A percentile compares a stretch with the other conserved stretches of the same genome.
Evolutionary conservation across 2,888 invertebrate genomes (phyloP).

Genomic region (Drosophila diplacantha): DNA sequence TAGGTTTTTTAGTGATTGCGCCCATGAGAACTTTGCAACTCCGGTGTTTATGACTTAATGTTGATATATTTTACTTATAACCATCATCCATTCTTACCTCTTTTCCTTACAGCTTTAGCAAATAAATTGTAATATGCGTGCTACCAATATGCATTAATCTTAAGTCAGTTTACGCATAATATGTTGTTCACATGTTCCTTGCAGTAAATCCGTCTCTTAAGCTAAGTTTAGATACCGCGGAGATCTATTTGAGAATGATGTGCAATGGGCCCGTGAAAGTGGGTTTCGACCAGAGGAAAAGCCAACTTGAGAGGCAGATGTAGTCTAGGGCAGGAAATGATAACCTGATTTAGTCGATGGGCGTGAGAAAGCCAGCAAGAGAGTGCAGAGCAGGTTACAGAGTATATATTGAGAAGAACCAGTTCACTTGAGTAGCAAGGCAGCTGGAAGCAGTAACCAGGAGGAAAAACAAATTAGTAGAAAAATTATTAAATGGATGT

Average conservation of each 20-base stretch:
- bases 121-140: constrained; percentile 49
- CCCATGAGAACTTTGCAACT: constrained; percentile 63
- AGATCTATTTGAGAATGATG: constrained; percentile 25
- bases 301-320: constrained; percentile 41
- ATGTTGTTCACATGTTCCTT: constrained; percentile 66
- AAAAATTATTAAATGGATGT: constrained; percentile 26
- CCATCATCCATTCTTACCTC: not conserved
- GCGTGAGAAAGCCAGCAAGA: constrained; percentile 18
- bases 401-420: constrained; percentile 7
- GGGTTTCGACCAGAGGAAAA: constrained; percentile 19
- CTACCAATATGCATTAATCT: constrained; percentile 46
- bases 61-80: not conserved
- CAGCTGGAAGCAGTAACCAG: constrained; percentile 7
- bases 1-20: constrained; percentile 3
- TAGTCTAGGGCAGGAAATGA: constrained; percentile 37
- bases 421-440: constrained; percentile 25
- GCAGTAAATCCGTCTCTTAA: constrained; percentile 72
- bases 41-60: constrained; percentile 11
- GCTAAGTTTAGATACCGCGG: constrained; percentile 59
- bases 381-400: constrained; percentile 6
- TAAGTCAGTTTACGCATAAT: constrained; percentile 52
- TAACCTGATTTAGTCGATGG: constrained; percentile 40
- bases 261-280: constrained; percentile 28
- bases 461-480: constrained; percentile 3
- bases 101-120: constrained; percentile 30